Base-by-base conservation (phyloP, 2,113 vertebrate genomes). In the Narcine bancroftii region DNA sequence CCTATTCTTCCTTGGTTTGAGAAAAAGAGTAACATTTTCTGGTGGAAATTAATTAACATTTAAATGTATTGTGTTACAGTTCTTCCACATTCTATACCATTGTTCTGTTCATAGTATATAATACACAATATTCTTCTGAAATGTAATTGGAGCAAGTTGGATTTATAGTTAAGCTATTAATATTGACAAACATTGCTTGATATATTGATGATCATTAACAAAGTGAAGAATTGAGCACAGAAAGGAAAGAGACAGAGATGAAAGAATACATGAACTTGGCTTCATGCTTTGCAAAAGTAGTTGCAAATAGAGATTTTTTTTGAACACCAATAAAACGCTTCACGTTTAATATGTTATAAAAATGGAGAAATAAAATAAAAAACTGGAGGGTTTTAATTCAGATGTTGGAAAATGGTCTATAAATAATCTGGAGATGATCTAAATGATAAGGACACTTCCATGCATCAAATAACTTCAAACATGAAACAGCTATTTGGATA, bases 401-500 rank as follows among this genome's bases (percentile, higher is more conserved):
- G 50, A 56, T 60, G 53, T 36, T 87, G 53, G 15, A 60, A 87
- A 87, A 60, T 36, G 33, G 56, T 63, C 53, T 87, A 56, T 87
- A 87, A 87, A 87, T 87, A 87, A 63, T 56, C 50, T 87, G 53
- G 33, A 87, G 6, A 56, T 63, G 53, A 87, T 36, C 53, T 60
- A 60, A 87, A 87, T 87, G 81, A 60, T 36, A 60, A 60, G 81
- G 81, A 87, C 29, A 60, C 81, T 19, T 33, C 53, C 53, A 9
- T 63, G 56, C 81, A 87, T 87, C 63, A 91, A 91, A 45, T 91
- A 33, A 42, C 65, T 47, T 71, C 63, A 11, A 65, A 91, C 89
- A 47, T 91, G 89, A 91, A 91, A 71, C 89, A 66, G 42, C 39
- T 71, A 91, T 91, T 91, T 47, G 36, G 65, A 71, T 91, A 91